Base-by-base conservation (phyloP, 2,113 vertebrate species). In the Potamarius usumacintae region DNA sequence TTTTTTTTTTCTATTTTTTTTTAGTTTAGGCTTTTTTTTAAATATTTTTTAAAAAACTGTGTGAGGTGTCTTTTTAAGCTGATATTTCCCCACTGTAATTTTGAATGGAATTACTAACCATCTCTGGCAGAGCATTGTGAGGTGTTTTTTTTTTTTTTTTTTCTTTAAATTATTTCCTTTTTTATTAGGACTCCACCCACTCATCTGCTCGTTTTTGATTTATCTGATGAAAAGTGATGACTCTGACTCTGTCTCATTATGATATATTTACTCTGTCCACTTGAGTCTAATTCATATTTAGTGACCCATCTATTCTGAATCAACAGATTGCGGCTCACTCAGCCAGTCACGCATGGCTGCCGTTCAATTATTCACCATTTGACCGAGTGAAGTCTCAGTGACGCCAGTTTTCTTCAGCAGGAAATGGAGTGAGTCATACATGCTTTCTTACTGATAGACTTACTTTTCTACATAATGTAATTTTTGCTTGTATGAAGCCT, bases 261-360 rank as follows among this genome's bases (percentile, higher is more conserved):
- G 74, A 84, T 85, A 48, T 82, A 87, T 89, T 89, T 85, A 87
- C 79, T 77, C 69, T 62, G 77, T 82, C 85, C 82, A 87, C 48
- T 80, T 67, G 50, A 77, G 84, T 55, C 82, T 83, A 87, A 89
- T 87, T 85, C 83, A 87, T 87, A 85, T 87, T 85, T 81, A 87
- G 80, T 67, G 82, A 85, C 82, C 67, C 67, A 85, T 85, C 87
- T 87, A 87, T 87, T 82, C 82, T 50, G 53, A 89, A 87, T 87
- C 69, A 89, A 89, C 85, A 85, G 85, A 74, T 83, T 79, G 62
- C 7, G 17, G 7, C 69, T 83, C 22, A 20, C 53, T 85, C 84
- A 57, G 71, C 65, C 85, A 77, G 81, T 83, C 80, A 83, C 18
- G 62, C 55, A 14, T 71, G 85, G 74, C 52, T 67, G 82, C 74